Evolutionary conservation across 2,797 vertebrate species (phyloP), one percentile per base, ranked within the genome.

Genomic region (Poecilia picta): DNA sequence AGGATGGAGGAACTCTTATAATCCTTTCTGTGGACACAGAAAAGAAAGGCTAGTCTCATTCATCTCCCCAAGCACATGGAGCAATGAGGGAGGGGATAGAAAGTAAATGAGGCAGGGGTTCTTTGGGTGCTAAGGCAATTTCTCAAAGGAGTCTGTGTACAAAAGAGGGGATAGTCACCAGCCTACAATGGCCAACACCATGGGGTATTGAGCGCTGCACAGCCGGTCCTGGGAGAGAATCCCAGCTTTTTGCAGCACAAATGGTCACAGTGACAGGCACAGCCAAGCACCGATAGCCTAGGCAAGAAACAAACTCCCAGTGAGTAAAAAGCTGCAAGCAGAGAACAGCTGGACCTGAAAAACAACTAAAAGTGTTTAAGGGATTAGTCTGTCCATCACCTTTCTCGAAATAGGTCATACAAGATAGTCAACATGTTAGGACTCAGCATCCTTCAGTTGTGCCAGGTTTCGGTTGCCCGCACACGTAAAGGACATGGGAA

Each of bases 211-310:
- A 86, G 80, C 86, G 72, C 5, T 31, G 74, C 55, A 75, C 81
- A 0, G 31, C 80, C 72, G 73, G 31, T 76, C 72, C 76, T 78
- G 45, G 81, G 79, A 89, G 81, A 74, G 87, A 87, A 85, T 76
- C 83, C 49, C 33, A 83, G 76, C 80, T 59, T 77, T 68, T 43
- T 73, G 68, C 71, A 78, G 28, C 77, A 82, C 79, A 81, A 84
- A 83, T 75, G 79, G 39, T 64, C 75, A 2, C 87, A 72, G 93
- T 91, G 93, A 91, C 94, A 89, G 87, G 89, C 92, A 90, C 91
- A 41, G 85, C 89, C 84, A 79, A 0, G 57, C 83, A 55, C 89
- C 20, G 10, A 75, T 36, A 70, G 53, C 4, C 8, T 0, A 53
- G 1, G 66, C 68, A 51, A 39, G 43, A 62, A 41, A 72, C 36